A percentile compares a stretch with the other conserved stretches of the same genome.
phyloP scores from a whole-genome alignment of 1,140 invertebrate genomes.

The Aphelenchoides avenae region DNA sequence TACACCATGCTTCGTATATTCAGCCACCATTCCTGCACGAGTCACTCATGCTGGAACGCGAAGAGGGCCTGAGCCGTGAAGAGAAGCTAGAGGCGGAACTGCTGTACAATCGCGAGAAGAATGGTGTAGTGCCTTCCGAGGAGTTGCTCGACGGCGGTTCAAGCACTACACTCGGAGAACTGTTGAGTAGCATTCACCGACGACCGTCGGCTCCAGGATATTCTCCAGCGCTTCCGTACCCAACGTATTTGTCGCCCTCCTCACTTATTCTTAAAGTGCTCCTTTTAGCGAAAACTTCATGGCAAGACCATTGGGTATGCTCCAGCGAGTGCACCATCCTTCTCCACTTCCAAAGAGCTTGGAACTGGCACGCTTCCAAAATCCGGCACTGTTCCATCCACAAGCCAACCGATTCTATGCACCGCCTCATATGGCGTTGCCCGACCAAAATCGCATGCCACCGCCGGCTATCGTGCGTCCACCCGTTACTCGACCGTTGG shows the following conservation, averaged over 20 bases:
- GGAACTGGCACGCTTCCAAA: no score
- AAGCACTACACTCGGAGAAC: no score
- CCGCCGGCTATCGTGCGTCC: neutral
- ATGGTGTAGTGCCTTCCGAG: neutral
- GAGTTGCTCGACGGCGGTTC: neutral
- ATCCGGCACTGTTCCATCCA: no score
- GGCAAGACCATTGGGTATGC: neutral
- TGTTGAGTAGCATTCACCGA: no score
- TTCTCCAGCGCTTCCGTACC: slow-evolving; percentile 21
- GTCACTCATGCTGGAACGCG: slow-evolving; percentile 85
- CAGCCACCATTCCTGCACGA: slow-evolving; percentile 91
- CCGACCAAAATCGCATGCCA: neutral
- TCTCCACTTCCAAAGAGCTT: no score
- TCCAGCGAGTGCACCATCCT: no score
- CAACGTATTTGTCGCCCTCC: slow-evolving; percentile 5
- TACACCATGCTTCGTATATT: slow-evolving; percentile 15
- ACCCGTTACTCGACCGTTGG: slow-evolving; percentile 6
- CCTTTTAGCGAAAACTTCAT: neutral
- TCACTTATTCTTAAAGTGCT: neutral
- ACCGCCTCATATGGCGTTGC: neutral
- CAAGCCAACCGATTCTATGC: neutral
- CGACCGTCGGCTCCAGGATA: slow-evolving; percentile 1
- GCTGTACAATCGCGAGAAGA: slow-evolving; percentile 85
- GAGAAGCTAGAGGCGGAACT: slow-evolving; percentile 87
- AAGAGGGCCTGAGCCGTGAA: slow-evolving; percentile 85